Percentiles rank a stretch among this genome's conserved stretches.
Conservation (phyloP, 2,888 invertebrate species). For the Kuschelorhynchus macadamiae region DNA sequence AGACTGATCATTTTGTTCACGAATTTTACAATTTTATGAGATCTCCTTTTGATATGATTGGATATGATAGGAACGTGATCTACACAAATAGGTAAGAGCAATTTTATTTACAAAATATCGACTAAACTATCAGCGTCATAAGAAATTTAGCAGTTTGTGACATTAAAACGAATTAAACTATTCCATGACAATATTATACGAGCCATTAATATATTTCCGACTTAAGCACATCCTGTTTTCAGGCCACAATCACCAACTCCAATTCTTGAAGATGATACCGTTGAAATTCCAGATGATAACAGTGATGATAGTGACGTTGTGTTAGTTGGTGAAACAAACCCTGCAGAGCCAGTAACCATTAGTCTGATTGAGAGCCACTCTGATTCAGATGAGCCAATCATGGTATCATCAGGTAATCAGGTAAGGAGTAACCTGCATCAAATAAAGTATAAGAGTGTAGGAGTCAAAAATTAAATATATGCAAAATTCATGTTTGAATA, state of each 20-base stretch:
- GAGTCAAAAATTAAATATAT: neutral
- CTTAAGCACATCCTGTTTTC: constrained; percentile 6
- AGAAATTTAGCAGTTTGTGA: too few relatives aligned
- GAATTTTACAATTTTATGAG: constrained; percentile 90
- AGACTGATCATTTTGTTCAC: constrained; percentile 90
- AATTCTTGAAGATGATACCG: constrained; percentile 51
- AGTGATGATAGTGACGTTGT: constrained; percentile 66
- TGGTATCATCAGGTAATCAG: constrained; percentile 54
- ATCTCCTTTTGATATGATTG: constrained; percentile 88
- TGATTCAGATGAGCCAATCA: constrained; percentile 60
- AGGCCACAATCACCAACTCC: constrained; percentile 51
- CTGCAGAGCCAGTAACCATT: constrained; percentile 59
- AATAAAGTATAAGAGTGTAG: neutral
- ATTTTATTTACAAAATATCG: too few relatives aligned
- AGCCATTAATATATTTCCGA: too few relatives aligned
- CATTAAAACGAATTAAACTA: too few relatives aligned
- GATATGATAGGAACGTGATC: constrained; percentile 82
- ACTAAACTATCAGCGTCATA: too few relatives aligned
- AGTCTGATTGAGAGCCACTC: constrained; percentile 60
- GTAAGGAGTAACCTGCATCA: neutral
- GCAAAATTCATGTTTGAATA: too few relatives aligned
- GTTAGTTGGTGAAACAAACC: constrained; percentile 58
- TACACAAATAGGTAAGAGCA: constrained; percentile 71
- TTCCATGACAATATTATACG: too few relatives aligned
- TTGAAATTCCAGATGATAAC: constrained; percentile 61